Conservation (phyloP, 2,888 invertebrate species). For the Fissipunctia ypsillon region DNA sequence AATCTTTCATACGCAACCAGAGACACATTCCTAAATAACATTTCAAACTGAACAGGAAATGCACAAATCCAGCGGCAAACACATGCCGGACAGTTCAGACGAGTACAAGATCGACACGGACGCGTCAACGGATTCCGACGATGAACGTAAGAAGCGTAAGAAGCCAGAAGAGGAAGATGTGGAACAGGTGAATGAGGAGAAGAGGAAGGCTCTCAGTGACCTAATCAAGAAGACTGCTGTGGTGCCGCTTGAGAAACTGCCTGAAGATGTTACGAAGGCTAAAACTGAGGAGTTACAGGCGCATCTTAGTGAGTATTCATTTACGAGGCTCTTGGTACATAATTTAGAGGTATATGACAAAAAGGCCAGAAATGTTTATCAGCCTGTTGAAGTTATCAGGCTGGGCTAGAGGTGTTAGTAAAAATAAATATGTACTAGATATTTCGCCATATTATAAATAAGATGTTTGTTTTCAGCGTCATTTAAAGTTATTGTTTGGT, state of each 20-base stretch:
- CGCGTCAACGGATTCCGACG: conserved; percentile 73
- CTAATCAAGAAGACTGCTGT: conserved; percentile 83
- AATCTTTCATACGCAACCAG: not conserved
- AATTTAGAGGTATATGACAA: not conserved
- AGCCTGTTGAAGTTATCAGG: not conserved
- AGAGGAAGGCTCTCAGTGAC: conserved; percentile 76
- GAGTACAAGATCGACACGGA: conserved; percentile 86
- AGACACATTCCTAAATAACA: not conserved
- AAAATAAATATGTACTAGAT: not conserved
- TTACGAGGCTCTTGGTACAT: not conserved
- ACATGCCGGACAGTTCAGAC: conserved; percentile 89
- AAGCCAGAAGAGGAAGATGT: conserved; percentile 80
- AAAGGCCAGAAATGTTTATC: not conserved
- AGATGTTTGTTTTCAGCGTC: not conserved
- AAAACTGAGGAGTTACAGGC: conserved; percentile 83
- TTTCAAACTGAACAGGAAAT: conserved; percentile 81
- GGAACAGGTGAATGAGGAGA: conserved; percentile 72
- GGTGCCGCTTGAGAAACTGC: conserved; percentile 85
- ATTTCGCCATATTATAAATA: not conserved
- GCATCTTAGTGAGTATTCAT: conserved; percentile 74
- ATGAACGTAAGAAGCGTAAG: conserved; percentile 82
- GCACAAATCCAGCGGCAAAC: conserved; percentile 89
- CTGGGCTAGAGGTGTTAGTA: not conserved
- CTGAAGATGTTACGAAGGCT: conserved; percentile 82
- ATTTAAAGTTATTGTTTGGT: not conserved